These are phyloP conservation scores for Oligia fasciuncula DNA, from an alignment of 2,888 invertebrate genomes.

Conservation along the genomic window DNA sequence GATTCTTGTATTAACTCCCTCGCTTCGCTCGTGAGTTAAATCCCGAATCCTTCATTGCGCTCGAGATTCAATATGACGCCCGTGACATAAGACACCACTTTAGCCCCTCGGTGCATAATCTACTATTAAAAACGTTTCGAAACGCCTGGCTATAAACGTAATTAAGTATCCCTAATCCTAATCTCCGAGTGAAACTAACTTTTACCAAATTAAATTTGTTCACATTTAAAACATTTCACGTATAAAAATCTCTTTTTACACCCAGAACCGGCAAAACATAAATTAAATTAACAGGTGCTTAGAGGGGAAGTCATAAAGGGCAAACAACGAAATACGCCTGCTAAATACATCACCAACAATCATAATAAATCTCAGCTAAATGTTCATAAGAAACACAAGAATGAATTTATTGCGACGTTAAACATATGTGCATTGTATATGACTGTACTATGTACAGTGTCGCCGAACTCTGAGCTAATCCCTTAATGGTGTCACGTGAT, in stretches of 20 bases:
- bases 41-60: too few relatives aligned
- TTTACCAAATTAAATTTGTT: background rate
- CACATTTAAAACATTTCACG: constrained; percentile 1
- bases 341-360: constrained; percentile 33
- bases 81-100: too few relatives aligned
- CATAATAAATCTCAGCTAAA: constrained; percentile 50
- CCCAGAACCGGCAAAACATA: constrained; percentile 1
- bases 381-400: constrained; percentile 45
- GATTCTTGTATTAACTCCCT: too few relatives aligned
- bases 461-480: constrained; percentile 3
- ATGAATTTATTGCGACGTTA: constrained; percentile 29
- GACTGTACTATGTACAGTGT: background rate
- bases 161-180: background rate
- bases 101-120: too few relatives aligned
- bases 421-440: background rate
- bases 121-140: background rate
- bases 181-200: background rate
- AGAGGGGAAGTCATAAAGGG: constrained; percentile 9
- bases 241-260: background rate
- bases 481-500: background rate
- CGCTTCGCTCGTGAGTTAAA: too few relatives aligned
- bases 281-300: constrained; percentile 39
- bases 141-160: background rate
- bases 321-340: constrained; percentile 39
- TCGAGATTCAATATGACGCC: too few relatives aligned